These are phyloP conservation scores for Stictocephala bisonia DNA, from an alignment of 2,888 invertebrate genomes.

Conservation along the genomic window DNA sequence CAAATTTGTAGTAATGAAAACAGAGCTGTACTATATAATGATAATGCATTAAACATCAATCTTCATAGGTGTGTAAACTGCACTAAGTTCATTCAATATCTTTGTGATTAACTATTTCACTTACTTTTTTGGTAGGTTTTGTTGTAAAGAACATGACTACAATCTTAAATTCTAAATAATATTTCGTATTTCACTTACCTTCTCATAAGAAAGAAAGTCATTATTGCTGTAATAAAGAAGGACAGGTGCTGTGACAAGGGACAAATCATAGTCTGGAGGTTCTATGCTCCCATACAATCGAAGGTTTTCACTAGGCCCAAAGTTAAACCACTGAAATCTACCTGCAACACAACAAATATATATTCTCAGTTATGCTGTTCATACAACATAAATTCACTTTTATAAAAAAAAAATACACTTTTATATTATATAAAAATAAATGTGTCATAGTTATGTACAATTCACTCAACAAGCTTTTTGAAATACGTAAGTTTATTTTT, in stretches of 20 bases:
- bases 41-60: no score
- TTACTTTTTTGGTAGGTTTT: no score
- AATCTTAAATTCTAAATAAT: no score
- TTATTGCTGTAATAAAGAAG: conserved; percentile 72
- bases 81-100: no score
- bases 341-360: conserved; percentile 9
- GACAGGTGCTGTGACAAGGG: conserved; percentile 70
- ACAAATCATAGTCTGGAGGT: conserved; percentile 72
- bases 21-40: no score
- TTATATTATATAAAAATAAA: neutral
- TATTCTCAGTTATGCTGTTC: neutral
- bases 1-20: no score
- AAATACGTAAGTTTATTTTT: neutral
- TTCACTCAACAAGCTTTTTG: neutral
- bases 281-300: conserved; percentile 67
- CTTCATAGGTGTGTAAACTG: no score
- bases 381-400: no score
- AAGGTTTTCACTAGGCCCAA: conserved; percentile 67
- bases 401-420: neutral
- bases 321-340: conserved; percentile 64
- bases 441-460: neutral
- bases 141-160: no score
- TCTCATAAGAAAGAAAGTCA: conserved; percentile 37
- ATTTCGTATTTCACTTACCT: no score
- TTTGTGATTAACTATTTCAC: no score